Conservation (phyloP, 2,888 invertebrate species). For the Malachius bipustulatus region DNA sequence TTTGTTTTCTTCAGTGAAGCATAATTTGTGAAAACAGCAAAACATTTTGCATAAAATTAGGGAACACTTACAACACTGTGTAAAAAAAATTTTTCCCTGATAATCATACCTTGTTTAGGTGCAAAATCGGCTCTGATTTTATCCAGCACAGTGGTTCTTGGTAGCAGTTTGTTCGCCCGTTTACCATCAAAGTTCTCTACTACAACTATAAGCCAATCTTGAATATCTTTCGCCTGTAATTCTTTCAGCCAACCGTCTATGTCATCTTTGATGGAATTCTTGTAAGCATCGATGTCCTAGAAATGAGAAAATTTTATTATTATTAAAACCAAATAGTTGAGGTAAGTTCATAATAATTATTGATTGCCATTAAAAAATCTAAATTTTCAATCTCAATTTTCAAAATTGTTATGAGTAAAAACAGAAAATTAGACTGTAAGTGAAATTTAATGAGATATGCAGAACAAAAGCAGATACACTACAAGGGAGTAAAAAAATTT, state of each 20-base stretch:
- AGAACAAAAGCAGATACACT: too few relatives aligned
- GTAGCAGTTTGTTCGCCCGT: slow-evolving; percentile 81
- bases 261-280: slow-evolving; percentile 75
- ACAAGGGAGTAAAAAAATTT: too few relatives aligned
- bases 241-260: slow-evolving; percentile 80
- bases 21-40: too few relatives aligned
- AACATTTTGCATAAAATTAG: too few relatives aligned
- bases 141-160: slow-evolving; percentile 85
- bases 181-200: slow-evolving; percentile 87
- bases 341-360: slow-evolving; percentile 3
- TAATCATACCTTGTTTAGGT: slow-evolving; percentile 59
- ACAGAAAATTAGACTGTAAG: too few relatives aligned
- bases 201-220: slow-evolving; percentile 88
- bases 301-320: slow-evolving; percentile 22
- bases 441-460: too few relatives aligned
- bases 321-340: too few relatives aligned
- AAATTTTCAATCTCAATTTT: not conserved
- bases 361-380: not conserved
- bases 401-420: not conserved
- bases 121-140: slow-evolving; percentile 92
- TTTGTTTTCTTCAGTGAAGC: too few relatives aligned
- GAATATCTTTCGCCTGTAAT: slow-evolving; percentile 59
- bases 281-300: slow-evolving; percentile 88
- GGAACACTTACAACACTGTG: too few relatives aligned
- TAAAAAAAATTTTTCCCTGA: too few relatives aligned